Conservation (phyloP, 2,888 invertebrate genomes). For the Dicroscelio sp. region DNA sequence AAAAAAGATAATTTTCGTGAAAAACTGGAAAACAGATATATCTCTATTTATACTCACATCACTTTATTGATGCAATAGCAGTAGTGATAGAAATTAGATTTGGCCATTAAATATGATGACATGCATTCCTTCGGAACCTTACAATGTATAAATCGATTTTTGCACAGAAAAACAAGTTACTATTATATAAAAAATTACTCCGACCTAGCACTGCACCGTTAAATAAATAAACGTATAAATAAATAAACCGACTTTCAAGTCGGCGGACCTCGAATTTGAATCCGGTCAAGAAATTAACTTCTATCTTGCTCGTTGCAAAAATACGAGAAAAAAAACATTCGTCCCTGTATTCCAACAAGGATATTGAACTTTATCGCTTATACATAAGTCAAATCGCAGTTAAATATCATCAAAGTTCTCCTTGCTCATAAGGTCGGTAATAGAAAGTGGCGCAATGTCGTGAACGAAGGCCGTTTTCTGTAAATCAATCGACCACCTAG, state of each 20-base stretch:
- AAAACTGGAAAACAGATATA: not conserved
- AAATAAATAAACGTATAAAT: not conserved
- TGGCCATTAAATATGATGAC: not conserved
- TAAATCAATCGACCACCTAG: constrained; percentile 76
- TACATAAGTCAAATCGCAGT: constrained; percentile 1
- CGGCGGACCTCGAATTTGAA: not conserved
- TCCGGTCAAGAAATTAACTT: too few relatives aligned
- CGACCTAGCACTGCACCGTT: too few relatives aligned
- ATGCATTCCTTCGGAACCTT: too few relatives aligned
- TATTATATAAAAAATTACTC: too few relatives aligned
- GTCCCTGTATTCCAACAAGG: too few relatives aligned
- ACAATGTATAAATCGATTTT: too few relatives aligned
- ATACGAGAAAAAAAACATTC: too few relatives aligned
- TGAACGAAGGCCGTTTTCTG: constrained; percentile 77
- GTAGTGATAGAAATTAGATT: not conserved
- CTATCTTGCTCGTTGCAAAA: too few relatives aligned
- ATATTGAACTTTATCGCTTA: constrained; percentile 46
- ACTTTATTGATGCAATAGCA: not conserved
- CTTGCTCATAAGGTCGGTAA: constrained; percentile 60
- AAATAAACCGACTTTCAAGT: not conserved
- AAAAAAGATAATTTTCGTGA: too few relatives aligned
- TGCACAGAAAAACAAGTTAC: not conserved
- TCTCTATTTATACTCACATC: not conserved
- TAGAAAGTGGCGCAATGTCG: constrained; percentile 77
- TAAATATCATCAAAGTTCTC: constrained; percentile 51